Conservation (phyloP, 2,797 vertebrate species). For the Melanotaenia trifasciata region DNA sequence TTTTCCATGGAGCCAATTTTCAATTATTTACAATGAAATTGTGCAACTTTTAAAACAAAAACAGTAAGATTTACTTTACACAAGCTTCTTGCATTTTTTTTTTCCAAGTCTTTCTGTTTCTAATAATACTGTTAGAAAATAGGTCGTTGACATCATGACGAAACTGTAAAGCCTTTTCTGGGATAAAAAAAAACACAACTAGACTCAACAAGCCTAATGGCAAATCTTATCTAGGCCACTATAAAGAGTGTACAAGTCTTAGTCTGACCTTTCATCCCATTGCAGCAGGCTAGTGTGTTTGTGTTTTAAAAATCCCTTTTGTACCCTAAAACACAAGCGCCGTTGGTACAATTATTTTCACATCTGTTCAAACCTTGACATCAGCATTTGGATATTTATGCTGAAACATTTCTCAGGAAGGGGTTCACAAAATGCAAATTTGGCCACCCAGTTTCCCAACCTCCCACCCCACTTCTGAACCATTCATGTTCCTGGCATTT, state of each 20-base stretch:
- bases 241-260: slow-evolving; percentile 52
- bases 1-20: slow-evolving; percentile 29
- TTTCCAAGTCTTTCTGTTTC: not conserved
- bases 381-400: slow-evolving; percentile 30
- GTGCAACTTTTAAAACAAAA: not conserved
- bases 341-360: slow-evolving; percentile 34
- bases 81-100: not conserved
- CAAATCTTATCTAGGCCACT: slow-evolving; percentile 68
- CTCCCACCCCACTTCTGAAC: slow-evolving; percentile 11
- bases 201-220: slow-evolving; percentile 45
- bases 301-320: slow-evolving; percentile 30
- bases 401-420: slow-evolving; percentile 36
- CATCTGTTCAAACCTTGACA: slow-evolving; percentile 46
- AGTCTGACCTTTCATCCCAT: slow-evolving; percentile 70
- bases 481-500: slow-evolving; percentile 58
- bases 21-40: slow-evolving; percentile 6
- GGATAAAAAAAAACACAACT: slow-evolving; percentile 16
- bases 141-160: slow-evolving; percentile 7
- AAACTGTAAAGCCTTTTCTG: slow-evolving; percentile 29
- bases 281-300: slow-evolving; percentile 11
- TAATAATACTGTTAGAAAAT: not conserved
- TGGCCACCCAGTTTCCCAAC: slow-evolving; percentile 34
- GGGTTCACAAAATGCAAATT: slow-evolving; percentile 28
- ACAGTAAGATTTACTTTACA: not conserved
- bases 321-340: slow-evolving; percentile 22